Base-by-base conservation (phyloP, 2,888 invertebrate genomes). In the Chrysina gloriosa region DNA sequence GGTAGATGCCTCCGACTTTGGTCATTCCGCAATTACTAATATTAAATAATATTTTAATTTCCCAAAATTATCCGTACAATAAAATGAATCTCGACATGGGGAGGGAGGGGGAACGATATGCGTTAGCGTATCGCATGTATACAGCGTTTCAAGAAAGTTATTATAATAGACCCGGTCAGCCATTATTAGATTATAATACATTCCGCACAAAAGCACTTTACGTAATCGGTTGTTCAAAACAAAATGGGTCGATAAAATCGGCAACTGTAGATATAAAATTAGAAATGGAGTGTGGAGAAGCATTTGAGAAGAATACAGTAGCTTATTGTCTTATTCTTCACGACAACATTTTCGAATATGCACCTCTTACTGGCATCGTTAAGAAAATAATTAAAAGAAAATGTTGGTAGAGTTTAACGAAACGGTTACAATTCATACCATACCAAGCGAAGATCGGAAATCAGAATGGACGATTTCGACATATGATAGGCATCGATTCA, bases 11-110 rank as follows among this genome's bases (percentile, higher is more conserved):
- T 45, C 47, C 16, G 9, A 1, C 48, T 29, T 63, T n/a, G 63
- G 48, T 29, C 42, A 63, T 63, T 14, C 25, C 9, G 29, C 21
- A 21, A 39, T 63, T n/a, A 63, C 45, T 5, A 45, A 58, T 39
- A n/a, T 58, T n/a, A 63, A 63, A 29, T 7, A 5, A 29, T 29
- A 29, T n/a, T n/a, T n/a, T n/a, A n/a, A n/a, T n/a, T n/a, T n/a
- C n/a, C n/a, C n/a, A n/a, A n/a, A n/a, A n/a, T n/a, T n/a, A n/a
- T n/a, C n/a, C n/a, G 29, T 29, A 29, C 29, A 29, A 7, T 29
- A 7, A 29, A 5, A 7, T 7, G 7, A 29, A 29, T 29, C 4
- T 29, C 4, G 29, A 29, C 7, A 29, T 7, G n/a, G n/a, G n/a
- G n/a, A n/a, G n/a, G n/a, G n/a, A n/a, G n/a, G n/a, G n/a, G n/a